Conservation (phyloP, 1,140 invertebrate species). For the Ruditapes philippinarum region DNA sequence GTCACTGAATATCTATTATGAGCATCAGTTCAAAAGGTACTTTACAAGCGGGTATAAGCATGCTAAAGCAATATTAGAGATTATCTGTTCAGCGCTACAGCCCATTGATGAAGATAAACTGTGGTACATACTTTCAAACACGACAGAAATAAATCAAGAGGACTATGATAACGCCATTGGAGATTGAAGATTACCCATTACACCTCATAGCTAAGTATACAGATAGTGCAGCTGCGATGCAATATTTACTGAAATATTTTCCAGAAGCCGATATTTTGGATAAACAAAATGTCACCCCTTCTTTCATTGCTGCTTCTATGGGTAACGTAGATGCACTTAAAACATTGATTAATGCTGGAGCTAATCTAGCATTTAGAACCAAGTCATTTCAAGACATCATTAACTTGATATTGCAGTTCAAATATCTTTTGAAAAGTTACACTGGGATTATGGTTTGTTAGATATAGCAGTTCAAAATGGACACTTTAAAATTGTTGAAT, state of each 20-base stretch:
- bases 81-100: neutral
- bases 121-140: neutral
- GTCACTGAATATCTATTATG: neutral
- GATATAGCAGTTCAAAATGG: neutral
- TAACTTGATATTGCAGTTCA: neutral
- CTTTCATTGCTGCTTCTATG: neutral
- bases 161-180: neutral
- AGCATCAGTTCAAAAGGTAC: neutral
- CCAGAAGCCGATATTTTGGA: neutral
- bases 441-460: neutral
- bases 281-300: neutral
- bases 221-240: neutral
- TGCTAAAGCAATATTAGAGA: neutral
- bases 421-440: neutral
- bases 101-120: neutral
- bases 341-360: neutral
- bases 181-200: neutral
- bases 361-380: neutral
- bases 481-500: neutral
- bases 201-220: neutral
- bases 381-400: neutral
- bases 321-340: neutral
- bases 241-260: neutral
- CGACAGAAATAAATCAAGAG: neutral
- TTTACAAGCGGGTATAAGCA: neutral